Base-by-base conservation (phyloP, 2,888 invertebrate species). In the Nezara viridula region DNA sequence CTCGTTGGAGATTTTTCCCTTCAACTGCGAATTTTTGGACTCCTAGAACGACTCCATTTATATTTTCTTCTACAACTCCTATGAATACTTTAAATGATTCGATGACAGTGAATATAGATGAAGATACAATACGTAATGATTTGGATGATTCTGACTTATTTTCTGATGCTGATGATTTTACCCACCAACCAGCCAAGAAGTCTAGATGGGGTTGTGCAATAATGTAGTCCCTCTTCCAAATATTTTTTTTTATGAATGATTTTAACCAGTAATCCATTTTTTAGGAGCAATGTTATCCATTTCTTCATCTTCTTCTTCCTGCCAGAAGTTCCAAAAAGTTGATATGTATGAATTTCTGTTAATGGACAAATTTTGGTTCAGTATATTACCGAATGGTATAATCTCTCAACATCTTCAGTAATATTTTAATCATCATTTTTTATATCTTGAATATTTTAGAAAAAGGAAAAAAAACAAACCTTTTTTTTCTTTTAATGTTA, bases 1-100 rank as follows among this genome's bases (percentile, higher is more conserved):
- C 89, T 47, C 81, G 88, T n/a, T 89, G 89, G 89, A 88, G 85
- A 81, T 89, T 86, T 44, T 37, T 89, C 9, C 50, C 88, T 2
- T 47, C 88, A 12, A 44, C 73, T 24, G n/a, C 88, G n/a, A 44
- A 77, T 5, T 73, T 89, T 37, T 87, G 87, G 88, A 49, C 89
- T 24, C 88, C 88, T 66, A 88, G 88, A 88, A 88, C 55, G 21
- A 88, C 88, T 37, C 88, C 81, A 32, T 81, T 37, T 88, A 21
- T 24, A 37, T 81, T 81, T 55, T 52, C 88, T 52, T 49, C 88
- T 10, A 49, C 77, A 24, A 88, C 77, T 10, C 85, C 81, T 14
- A 19, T 88, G 27, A 77, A 50, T 16, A 81, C 49, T 24, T 27
- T 88, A 5, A 77, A 81, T 52, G 88, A 88, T 81, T 88, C 88